These are phyloP conservation scores for Mobula birostris DNA, from an alignment of 2,113 vertebrate species.

Conservation along the genomic window DNA sequence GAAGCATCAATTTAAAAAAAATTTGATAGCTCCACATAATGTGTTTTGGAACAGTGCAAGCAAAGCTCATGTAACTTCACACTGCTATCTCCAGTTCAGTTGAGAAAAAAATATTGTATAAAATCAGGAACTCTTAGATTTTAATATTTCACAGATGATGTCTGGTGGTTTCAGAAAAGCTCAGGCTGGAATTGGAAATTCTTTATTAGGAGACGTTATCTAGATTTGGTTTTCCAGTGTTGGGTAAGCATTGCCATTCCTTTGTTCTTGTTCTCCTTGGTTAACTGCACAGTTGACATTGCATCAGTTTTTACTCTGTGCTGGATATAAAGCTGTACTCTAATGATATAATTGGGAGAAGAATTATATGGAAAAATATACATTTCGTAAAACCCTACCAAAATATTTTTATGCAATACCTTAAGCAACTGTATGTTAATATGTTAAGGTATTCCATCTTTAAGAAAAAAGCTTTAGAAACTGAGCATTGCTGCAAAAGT, in stretches of 20 bases:
- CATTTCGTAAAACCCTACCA: not conserved
- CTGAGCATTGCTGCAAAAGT: not conserved
- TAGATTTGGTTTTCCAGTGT: not conserved
- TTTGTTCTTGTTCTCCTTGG: not conserved
- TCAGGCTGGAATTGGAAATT: not conserved
- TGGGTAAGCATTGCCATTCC: not conserved
- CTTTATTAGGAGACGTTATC: not conserved
- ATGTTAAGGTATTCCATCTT: not conserved
- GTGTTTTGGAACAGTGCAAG: not conserved
- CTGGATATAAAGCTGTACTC: not conserved
- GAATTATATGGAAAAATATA: not conserved
- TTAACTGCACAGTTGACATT: not conserved
- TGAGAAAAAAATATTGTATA: not conserved
- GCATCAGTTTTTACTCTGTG: not conserved
- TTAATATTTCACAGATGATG: not conserved
- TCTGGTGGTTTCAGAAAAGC: not conserved
- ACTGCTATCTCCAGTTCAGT: not conserved
- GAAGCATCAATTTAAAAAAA: not conserved
- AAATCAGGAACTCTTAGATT: not conserved
- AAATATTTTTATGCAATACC: not conserved
- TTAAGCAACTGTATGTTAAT: not conserved
- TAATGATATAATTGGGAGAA: not conserved
- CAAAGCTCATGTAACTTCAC: not conserved
- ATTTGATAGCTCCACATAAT: not conserved
- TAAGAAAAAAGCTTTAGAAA: not conserved